Conservation (phyloP, 2,888 invertebrate genomes). For the Apamea anceps region DNA sequence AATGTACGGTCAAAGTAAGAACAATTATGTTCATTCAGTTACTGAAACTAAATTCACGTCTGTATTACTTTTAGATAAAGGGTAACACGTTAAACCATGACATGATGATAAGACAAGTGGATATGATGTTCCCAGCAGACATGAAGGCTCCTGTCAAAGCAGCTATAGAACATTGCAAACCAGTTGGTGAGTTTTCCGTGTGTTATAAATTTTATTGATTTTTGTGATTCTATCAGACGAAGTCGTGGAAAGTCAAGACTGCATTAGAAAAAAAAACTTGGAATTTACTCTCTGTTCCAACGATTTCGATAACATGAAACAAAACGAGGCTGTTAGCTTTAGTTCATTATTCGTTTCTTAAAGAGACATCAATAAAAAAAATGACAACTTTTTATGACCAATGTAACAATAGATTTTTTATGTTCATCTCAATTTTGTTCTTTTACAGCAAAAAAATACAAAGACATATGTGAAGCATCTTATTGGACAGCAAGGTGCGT, state of each 20-base stretch:
- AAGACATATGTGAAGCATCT: slow-evolving; percentile 74
- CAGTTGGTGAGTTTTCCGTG: slow-evolving; percentile 65
- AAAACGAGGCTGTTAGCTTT: background rate
- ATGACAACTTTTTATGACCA: background rate
- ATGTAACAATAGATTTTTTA: background rate
- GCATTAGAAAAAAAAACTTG: background rate
- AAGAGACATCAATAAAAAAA: background rate
- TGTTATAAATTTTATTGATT: background rate
- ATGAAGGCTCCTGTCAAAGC: slow-evolving; percentile 75
- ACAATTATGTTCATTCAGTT: background rate
- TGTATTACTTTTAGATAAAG: slow-evolving; percentile 71
- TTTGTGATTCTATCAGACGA: background rate
- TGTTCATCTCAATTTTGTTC: background rate
- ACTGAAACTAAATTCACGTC: background rate
- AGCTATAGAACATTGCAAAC: slow-evolving; percentile 73
- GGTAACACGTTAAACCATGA: slow-evolving; percentile 76
- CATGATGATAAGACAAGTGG: slow-evolving; percentile 76
- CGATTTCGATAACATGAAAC: background rate
- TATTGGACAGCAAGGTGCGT: slow-evolving; percentile 79
- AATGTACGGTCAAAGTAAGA: slow-evolving; percentile 7
- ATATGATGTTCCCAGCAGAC: slow-evolving; percentile 80
- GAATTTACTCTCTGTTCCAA: background rate
- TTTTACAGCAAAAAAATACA: slow-evolving; percentile 76
- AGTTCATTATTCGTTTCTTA: background rate
- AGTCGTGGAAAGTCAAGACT: background rate